Evolutionary conservation across 2,797 vertebrate genomes (phyloP), one percentile per base, ranked within the genome.

Genomic region (Centropyge bicolor): DNA sequence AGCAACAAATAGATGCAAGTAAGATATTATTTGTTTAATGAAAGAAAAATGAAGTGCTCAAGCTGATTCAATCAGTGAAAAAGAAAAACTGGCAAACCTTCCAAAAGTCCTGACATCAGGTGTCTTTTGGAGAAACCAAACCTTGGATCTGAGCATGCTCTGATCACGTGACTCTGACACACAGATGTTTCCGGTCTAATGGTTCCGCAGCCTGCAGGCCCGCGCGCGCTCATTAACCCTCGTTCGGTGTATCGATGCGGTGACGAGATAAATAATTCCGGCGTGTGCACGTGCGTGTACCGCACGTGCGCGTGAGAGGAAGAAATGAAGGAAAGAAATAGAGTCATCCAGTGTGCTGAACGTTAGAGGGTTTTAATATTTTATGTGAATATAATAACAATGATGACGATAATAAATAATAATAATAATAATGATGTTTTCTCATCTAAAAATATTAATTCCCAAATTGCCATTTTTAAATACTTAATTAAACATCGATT

Each of bases 181-280:
- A 4, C 27, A 31, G 27, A 31, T 31, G 27, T 86, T 86, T 80
- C 81, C 73, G 70, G 20, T 62, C 14, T 22, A 70, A 40, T 8
- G 81, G 66, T 16, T 67, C 81, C 52, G 69, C 72, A 57, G 75
- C 74, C 84, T 57, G 65, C 68, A 76, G 85, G 83, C 87, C 86
- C 48, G 36, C 70, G 55, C 77, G 74, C 79, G 80, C 75, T 57
- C 16, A 78, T 85, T 75, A 83, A 72, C 75, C 79, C 60, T 76
- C 40, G 74, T 78, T 82, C 69, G 13, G 61, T 55, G 63, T 70
- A 73, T 81, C 63, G 82, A 88, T 55, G 84, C 31, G 63, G 38
- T n/a, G 75, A 84, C 78, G 0, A 74, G 79, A 66, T 86, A 36
- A 86, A 83, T 86, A 71, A 85, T 83, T 72, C 83, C 22, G 5